Conservation (phyloP, 2,113 vertebrate species). For the Andinoacara biseriatus region DNA sequence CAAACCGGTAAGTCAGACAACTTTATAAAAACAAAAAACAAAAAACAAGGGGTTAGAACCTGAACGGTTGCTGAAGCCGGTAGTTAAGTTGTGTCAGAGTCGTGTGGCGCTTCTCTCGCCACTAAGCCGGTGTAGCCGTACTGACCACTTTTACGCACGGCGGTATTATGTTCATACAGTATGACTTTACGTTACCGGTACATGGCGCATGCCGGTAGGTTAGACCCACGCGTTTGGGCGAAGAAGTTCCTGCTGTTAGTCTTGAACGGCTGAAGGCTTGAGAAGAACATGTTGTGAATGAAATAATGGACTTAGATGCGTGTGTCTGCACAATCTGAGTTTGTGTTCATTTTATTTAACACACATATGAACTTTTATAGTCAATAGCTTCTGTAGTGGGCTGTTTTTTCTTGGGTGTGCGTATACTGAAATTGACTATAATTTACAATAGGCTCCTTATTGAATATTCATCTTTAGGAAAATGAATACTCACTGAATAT, state of each 20-base stretch:
- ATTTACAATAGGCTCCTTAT: neutral
- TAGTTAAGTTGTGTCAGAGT: slow-evolving; percentile 35
- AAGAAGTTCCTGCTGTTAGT: neutral
- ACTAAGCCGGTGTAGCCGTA: slow-evolving; percentile 12
- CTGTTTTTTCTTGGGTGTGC: neutral
- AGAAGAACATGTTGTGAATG: neutral
- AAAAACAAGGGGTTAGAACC: neutral
- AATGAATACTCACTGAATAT: neutral
- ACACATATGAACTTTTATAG: neutral
- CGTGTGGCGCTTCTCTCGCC: slow-evolving; percentile 19
- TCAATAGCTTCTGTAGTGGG: neutral
- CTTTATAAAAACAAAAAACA: slow-evolving; percentile 10
- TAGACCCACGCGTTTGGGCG: neutral
- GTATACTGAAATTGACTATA: neutral
- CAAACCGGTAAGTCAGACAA: slow-evolving; percentile 73
- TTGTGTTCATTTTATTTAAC: neutral
- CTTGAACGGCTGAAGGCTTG: neutral
- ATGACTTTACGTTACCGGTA: neutral
- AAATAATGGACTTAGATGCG: neutral
- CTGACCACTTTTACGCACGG: slow-evolving; percentile 58
- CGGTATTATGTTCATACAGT: neutral
- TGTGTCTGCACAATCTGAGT: neutral
- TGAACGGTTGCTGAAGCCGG: slow-evolving; percentile 40
- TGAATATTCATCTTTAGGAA: neutral
- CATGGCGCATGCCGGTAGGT: neutral